Evolutionary conservation across 2,113 vertebrate species (phyloP).

Genomic region (Saimiri boliviensis): DNA sequence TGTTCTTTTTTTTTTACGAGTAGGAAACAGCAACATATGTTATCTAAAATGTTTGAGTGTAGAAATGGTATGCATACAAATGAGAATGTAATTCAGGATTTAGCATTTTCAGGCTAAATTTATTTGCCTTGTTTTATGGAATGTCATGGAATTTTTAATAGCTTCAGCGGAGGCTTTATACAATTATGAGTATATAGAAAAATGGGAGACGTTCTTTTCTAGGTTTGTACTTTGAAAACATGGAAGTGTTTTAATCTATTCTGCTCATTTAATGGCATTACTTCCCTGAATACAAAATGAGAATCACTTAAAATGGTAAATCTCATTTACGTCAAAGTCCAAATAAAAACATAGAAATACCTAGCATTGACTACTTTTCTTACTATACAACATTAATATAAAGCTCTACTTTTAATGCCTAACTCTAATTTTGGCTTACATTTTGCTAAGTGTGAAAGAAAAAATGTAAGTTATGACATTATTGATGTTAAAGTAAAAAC

Average conservation of each 20-base stretch:
- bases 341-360: not conserved
- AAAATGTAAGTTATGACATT: not conserved
- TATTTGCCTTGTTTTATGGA: not conserved
- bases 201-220: accelerated
- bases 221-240: not conserved
- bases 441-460: not conserved
- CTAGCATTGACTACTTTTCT: not conserved
- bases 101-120: not conserved
- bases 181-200: not conserved
- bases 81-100: not conserved
- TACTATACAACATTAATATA: not conserved
- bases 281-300: not conserved
- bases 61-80: not conserved
- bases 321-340: not conserved
- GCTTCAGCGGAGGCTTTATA: not conserved
- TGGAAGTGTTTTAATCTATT: not conserved
- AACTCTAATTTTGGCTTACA: not conserved
- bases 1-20: not conserved
- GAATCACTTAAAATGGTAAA: not conserved
- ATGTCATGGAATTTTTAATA: not conserved
- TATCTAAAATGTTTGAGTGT: not conserved
- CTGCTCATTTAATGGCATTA: not conserved
- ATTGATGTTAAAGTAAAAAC: not conserved
- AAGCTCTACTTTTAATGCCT: not conserved
- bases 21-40: not conserved